Evolutionary conservation across 2,888 invertebrate species (phyloP).

Genomic region (Tenthredo amoena): DNA sequence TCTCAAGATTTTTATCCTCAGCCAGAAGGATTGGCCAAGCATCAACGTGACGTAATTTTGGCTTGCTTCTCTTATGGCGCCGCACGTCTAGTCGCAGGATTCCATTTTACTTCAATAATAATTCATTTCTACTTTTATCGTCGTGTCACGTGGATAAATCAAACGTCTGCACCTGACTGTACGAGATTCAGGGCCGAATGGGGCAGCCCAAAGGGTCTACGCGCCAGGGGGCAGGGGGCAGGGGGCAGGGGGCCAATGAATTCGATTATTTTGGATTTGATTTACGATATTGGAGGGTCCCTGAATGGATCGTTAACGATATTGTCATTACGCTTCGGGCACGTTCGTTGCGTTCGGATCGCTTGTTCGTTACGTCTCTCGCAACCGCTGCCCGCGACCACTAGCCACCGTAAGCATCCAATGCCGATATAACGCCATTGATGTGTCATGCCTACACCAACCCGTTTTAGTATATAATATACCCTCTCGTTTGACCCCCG

Average conservation of each 20-base stretch:
- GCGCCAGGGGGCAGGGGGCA: slow-evolving; percentile 54
- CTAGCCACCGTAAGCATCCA: slow-evolving; percentile 35
- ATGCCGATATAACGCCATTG: slow-evolving; percentile 30
- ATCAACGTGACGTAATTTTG: background rate
- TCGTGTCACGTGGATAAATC: slow-evolving; percentile 48
- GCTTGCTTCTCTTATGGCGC: background rate
- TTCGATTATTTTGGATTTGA: slow-evolving; percentile 65
- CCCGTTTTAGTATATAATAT: background rate
- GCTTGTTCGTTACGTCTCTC: slow-evolving; percentile 28
- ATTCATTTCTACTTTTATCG: slow-evolving; percentile 40
- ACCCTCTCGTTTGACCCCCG: slow-evolving; percentile 23
- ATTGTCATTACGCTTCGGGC: slow-evolving; percentile 68
- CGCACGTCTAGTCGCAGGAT: slow-evolving; percentile 9
- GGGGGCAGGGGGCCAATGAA: slow-evolving; percentile 59
- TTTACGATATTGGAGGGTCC: slow-evolving; percentile 65
- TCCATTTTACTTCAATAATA: slow-evolving; percentile 12
- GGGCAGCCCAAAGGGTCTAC: slow-evolving; percentile 33
- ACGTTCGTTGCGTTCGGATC: slow-evolving; percentile 63
- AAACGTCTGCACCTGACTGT: slow-evolving; percentile 43
- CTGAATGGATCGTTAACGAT: slow-evolving; percentile 73
- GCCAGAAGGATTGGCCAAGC: background rate
- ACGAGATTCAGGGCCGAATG: slow-evolving; percentile 10
- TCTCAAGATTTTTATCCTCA: background rate
- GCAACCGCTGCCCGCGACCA: slow-evolving; percentile 23
- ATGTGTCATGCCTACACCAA: slow-evolving; percentile 14